Evolutionary conservation across 2,888 invertebrate species (phyloP), one percentile per base, ranked within the genome.

Genomic region (Microctonus aethiopoides): DNA sequence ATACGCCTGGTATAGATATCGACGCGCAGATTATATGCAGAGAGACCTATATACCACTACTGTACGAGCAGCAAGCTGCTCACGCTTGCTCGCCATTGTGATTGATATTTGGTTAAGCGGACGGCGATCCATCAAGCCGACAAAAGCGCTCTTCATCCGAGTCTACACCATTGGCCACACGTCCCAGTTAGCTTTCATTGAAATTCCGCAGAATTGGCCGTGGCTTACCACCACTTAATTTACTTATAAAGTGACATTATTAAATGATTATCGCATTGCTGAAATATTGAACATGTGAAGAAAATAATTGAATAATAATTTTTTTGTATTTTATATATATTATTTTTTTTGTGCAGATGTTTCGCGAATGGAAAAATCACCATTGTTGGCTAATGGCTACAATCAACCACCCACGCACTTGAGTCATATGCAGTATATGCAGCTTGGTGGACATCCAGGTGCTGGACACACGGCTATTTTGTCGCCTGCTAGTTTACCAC

Each of bases 341-440:
- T 11, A n/a, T 41, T 39, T 32, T 59, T 29, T 29, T 29, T 29
- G 3, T 89, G 62, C 91, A 95, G 95, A 95, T 88, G 93, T 95
- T 88, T 93, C 94, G 63, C 91, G 95, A 77, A 89, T 96, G 91
- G 96, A 97, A 87, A 96, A 97, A 87, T 95, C 96, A 22, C 96
- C 96, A 34, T 90, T 96, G 51, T 89, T 97, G 79, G 95, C 96
- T 72, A 97, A 97, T 85, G 97, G 97, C 75, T 97, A 96, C 90
- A 96, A 96, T 88, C 96, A 96, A 78, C 96, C 96, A 72, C 96
- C 96, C 70, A 94, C 95, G 72, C 93, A 95, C 87, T 91, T 95
- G 79, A 95, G 95, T 84, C 96, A 96, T 83, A 95, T 97, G 95
- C 96, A 95, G 84, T 95, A 96, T 89, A 95, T 96, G 95, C 95